These are phyloP conservation scores for Camponotus fellah DNA, from an alignment of 2,888 invertebrate genomes.

Conservation along the genomic window DNA sequence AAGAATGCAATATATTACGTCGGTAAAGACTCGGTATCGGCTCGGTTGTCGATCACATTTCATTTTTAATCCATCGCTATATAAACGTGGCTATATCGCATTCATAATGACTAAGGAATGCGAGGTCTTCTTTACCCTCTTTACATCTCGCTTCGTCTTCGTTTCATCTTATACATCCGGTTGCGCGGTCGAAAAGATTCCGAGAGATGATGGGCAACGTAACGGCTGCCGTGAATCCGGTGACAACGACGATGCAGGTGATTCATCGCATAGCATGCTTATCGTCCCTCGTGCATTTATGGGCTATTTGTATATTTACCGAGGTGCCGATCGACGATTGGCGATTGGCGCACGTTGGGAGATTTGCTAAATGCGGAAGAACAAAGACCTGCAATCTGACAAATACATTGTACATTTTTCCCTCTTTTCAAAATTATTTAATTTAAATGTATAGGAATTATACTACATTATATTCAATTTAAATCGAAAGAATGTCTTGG, in stretches of 20 bases:
- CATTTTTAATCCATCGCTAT: conserved; percentile 8
- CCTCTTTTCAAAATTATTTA: background rate
- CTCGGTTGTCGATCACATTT: background rate
- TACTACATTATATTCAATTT: background rate
- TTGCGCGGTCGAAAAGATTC: conserved; percentile 39
- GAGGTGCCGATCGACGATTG: conserved; percentile 69
- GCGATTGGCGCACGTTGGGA: conserved; percentile 1
- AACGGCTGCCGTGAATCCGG: conserved; percentile 25
- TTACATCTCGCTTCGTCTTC: conserved; percentile 4
- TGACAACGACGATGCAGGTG: conserved; percentile 63
- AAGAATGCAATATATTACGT: conserved; percentile 28
- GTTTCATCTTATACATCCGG: conserved; percentile 36
- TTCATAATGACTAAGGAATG: conserved; percentile 27
- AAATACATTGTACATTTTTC: background rate
- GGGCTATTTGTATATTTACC: conserved; percentile 65
- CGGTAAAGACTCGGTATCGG: conserved; percentile 7
- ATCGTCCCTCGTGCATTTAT: conserved; percentile 23
- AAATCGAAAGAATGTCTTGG: background rate
- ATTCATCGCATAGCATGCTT: conserved; percentile 62
- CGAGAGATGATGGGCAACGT: background rate
- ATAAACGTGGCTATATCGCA: conserved; percentile 25
- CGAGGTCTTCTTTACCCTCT: background rate
- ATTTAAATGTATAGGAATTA: background rate
- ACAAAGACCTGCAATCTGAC: background rate
- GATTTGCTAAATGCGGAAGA: background rate